Evolutionary conservation across 2,888 invertebrate genomes (phyloP).

Genomic region (Sesia apiformis): DNA sequence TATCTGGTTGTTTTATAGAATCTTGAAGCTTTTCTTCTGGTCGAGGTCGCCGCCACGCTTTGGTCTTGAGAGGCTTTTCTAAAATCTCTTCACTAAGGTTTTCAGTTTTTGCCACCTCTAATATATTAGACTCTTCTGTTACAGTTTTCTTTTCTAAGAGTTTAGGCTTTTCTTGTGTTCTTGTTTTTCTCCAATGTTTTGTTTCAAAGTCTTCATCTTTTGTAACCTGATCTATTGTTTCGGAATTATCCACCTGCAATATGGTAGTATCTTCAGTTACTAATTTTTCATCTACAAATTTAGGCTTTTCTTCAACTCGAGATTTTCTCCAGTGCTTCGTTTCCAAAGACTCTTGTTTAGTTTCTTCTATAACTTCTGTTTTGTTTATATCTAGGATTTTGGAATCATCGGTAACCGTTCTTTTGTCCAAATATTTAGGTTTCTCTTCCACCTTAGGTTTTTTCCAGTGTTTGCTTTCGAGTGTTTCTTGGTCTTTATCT

Average conservation of each 20-base stretch:
- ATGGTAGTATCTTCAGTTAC: constrained; percentile 9
- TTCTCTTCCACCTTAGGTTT: constrained; percentile 2
- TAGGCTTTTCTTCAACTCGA: constrained; percentile 12
- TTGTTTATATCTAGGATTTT: constrained; percentile 3
- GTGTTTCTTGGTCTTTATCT: constrained; percentile 3
- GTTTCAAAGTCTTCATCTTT: constrained; percentile 4
- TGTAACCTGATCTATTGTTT: neutral
- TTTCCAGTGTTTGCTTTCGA: constrained; percentile 11
- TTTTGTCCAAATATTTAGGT: constrained; percentile 2
- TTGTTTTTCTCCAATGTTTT: constrained; percentile 13
- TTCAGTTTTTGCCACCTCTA: constrained; percentile 3
- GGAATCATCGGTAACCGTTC: constrained; percentile 3
- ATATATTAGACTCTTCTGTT: constrained; percentile 56
- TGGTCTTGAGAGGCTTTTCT: constrained; percentile 8
- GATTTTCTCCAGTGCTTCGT: constrained; percentile 36
- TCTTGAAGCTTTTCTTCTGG: constrained; percentile 11
- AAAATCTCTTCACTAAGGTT: constrained; percentile 3
- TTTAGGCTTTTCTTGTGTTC: constrained; percentile 6
- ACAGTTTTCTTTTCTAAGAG: constrained; percentile 19
- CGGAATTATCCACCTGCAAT: constrained; percentile 2
- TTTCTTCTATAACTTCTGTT: constrained; percentile 8
- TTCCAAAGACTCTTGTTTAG: constrained; percentile 21
- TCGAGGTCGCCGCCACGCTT: constrained; percentile 12
- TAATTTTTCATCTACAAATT: constrained; percentile 2
- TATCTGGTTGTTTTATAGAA: neutral